Evolutionary conservation across 2,888 invertebrate species (phyloP).

Genomic region (Tetrapedia diversipes): DNA sequence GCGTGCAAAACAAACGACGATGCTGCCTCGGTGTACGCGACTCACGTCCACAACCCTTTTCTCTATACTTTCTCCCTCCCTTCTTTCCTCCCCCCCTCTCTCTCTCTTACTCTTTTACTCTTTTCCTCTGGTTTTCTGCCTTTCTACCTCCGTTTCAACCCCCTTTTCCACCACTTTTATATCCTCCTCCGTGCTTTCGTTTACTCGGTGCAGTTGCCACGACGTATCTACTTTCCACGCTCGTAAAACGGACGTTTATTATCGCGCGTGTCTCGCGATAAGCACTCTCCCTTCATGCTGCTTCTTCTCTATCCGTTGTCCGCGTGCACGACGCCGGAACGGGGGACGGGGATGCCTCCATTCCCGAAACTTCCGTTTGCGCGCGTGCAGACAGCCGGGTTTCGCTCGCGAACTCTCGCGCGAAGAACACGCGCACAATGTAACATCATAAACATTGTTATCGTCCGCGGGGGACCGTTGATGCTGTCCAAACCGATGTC

Average conservation of each 20-base stretch:
- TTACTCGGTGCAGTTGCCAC: slow-evolving; percentile 42
- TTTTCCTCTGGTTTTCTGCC: slow-evolving; percentile 15
- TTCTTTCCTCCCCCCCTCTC: slow-evolving; percentile 2
- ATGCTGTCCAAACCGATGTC: background rate
- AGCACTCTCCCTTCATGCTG: slow-evolving; percentile 53
- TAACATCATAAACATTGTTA: slow-evolving; percentile 40
- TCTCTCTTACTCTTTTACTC: slow-evolving; percentile 23
- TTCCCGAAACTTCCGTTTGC: slow-evolving; percentile 37
- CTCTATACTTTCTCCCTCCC: slow-evolving; percentile 4
- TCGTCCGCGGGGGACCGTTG: slow-evolving; percentile 2
- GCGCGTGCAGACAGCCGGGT: slow-evolving; percentile 6
- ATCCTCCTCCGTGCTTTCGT: slow-evolving; percentile 29
- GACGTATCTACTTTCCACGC: slow-evolving; percentile 65
- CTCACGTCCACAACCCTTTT: slow-evolving; percentile 31
- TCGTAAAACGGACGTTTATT: slow-evolving; percentile 77
- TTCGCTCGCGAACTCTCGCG: background rate
- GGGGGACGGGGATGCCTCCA: slow-evolving; percentile 25
- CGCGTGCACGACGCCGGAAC: slow-evolving; percentile 43
- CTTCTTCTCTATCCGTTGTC: slow-evolving; percentile 39
- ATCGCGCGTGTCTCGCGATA: slow-evolving; percentile 72
- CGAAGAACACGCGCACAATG: background rate
- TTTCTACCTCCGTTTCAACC: slow-evolving; percentile 10
- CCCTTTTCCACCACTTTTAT: slow-evolving; percentile 17
- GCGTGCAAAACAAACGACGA: slow-evolving; percentile 72
- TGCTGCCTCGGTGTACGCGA: slow-evolving; percentile 39